A percentile compares a stretch with the other conserved stretches of the same genome.
Conservation (phyloP, 1,140 invertebrate species). For the Ridgeia piscesae region DNA sequence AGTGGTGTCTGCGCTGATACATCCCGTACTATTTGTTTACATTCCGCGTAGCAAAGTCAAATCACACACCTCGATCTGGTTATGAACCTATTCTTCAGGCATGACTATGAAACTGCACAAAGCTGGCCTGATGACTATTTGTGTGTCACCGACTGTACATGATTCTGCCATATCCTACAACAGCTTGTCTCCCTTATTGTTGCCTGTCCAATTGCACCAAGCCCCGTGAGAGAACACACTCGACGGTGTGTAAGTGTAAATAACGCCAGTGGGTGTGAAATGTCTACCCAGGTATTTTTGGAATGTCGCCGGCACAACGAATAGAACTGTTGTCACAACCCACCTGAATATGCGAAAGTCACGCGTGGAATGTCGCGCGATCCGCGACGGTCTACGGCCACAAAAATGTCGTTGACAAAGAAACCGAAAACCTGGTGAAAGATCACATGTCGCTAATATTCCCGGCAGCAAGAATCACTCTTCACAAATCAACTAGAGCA, state of each 20-base stretch:
- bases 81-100: too few species aligned
- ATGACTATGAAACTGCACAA: too few species aligned
- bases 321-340: neutral
- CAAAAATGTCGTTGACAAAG: neutral
- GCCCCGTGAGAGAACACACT: neutral
- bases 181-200: neutral
- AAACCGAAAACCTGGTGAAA: neutral
- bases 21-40: too few species aligned
- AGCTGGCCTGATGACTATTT: neutral
- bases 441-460: neutral
- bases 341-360: neutral
- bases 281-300: neutral
- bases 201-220: neutral
- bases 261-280: neutral
- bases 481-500: neutral
- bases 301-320: neutral
- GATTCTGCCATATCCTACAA: neutral
- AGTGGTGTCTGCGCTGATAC: too few species aligned
- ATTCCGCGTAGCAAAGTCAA: too few species aligned
- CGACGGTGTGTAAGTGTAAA: neutral
- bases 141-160: neutral
- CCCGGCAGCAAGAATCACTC: neutral
- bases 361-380: neutral
- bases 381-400: neutral
- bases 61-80: too few species aligned